Evolutionary conservation across 2,888 invertebrate species (phyloP), one percentile per base, ranked within the genome.

Genomic region (Crossocerus cetratus): DNA sequence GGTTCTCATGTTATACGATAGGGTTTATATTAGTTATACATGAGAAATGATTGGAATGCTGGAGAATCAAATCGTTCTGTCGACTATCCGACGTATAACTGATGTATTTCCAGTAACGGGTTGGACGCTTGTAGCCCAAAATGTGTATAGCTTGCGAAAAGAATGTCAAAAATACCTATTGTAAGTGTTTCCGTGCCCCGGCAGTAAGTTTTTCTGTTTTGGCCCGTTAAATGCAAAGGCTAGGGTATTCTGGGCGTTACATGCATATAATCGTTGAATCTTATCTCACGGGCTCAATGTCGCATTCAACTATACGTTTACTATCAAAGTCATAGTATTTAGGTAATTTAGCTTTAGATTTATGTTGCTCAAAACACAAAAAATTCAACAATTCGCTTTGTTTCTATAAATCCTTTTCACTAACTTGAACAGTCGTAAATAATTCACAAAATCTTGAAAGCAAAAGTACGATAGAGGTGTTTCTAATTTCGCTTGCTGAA

Each of bases 251-350:
- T 69, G 57, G 64, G 56, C 59, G 32, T 54, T 55, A 69, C 59
- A 14, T 14, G 22, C 53, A 16, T 55, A 68, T 64, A 20, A 54
- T 69, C 57, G 55, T 32, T 44, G 57, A 44, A 65, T 72, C 44
- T 45, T 65, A 64, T 44, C 2, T 61, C 20, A 49, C 53, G 65
- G 49, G 65, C 58, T 59, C 16, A 65, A 62, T 4, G 55, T 63
- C 44, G 44, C 55, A 57, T 49, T 56, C 57, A 62, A 54, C 43
- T 54, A 60, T 61, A 61, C 45, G 49, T 63, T 70, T 65, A 58
- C 58, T 54, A n/a, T n/a, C 54, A 22, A 45, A 59, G 45, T 58
- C 32, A 18, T 82, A 84, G 77, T 80, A 81, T 72, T 82, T 84
- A 82, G 74, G 65, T 56, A 49, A 68, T 65, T 61, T 80, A 82